These are phyloP conservation scores for Bufo gargarizans DNA, from an alignment of 2,113 vertebrate genomes.

Conservation along the genomic window DNA sequence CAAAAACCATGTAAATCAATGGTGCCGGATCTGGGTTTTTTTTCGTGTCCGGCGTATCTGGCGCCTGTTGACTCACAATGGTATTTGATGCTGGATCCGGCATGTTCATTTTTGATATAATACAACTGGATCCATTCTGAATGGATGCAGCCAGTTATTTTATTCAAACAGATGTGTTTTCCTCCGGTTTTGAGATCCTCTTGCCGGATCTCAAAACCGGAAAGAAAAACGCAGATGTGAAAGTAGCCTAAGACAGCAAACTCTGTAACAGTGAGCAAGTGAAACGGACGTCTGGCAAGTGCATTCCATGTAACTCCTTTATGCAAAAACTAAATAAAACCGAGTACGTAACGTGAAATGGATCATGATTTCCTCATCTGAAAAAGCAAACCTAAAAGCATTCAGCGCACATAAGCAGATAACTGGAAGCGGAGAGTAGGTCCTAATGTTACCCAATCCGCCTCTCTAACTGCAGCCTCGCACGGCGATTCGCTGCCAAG, in stretches of 20 bases:
- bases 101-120: no score
- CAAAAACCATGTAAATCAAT: no score
- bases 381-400: constrained; percentile 8
- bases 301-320: constrained; percentile 7
- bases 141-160: no score
- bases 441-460: constrained; percentile 20
- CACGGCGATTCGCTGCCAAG: background rate
- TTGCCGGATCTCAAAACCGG: no score
- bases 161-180: no score
- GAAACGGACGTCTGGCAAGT: background rate
- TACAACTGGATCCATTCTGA: no score
- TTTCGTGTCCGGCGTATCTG: no score
- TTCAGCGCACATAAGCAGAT: constrained; percentile 14
- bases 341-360: background rate
- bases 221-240: no score
- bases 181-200: no score
- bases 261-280: background rate
- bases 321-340: background rate
- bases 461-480: background rate
- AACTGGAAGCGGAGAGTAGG: background rate
- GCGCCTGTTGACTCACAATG: no score
- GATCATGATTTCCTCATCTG: background rate
- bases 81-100: no score
- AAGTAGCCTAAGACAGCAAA: background rate
- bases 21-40: no score